phyloP scores from a whole-genome alignment of 2,797 vertebrate genomes.

The Malurus splendens region DNA sequence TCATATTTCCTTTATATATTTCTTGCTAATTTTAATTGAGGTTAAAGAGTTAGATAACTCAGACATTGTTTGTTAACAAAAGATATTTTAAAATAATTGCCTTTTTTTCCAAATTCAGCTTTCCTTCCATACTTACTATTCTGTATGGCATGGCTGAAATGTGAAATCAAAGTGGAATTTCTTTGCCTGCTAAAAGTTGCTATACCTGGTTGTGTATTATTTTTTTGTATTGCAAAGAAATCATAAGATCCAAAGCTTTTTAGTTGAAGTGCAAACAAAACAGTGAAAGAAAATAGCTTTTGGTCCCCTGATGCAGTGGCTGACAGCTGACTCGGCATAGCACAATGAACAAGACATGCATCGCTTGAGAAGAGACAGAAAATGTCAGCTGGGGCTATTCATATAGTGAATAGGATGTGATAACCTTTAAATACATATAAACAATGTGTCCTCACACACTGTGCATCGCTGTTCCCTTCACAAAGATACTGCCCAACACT shows the following conservation, averaged over 20 bases:
- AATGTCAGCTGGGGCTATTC: constrained; percentile 57
- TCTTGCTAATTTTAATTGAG: constrained; percentile 36
- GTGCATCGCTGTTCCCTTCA: constrained; percentile 43
- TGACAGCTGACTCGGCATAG: constrained; percentile 55
- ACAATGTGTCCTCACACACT: constrained; percentile 63
- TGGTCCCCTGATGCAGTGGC: constrained; percentile 42
- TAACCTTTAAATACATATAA: constrained; percentile 70
- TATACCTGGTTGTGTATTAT: background rate
- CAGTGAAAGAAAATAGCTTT: constrained; percentile 46
- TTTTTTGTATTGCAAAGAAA: constrained; percentile 45
- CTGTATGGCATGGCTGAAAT: background rate
- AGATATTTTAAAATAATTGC: background rate
- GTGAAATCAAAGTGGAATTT: background rate
- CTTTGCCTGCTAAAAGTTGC: background rate
- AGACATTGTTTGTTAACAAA: background rate
- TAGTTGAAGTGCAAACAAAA: constrained; percentile 57
- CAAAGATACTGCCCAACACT: constrained; percentile 19
- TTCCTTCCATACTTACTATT: background rate
- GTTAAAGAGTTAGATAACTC: background rate
- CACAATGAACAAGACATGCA: constrained; percentile 62
- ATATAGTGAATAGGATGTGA: constrained; percentile 60
- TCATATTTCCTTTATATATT: background rate
- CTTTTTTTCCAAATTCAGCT: background rate
- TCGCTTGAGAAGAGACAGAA: constrained; percentile 57
- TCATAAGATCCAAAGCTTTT: constrained; percentile 53